Percentiles rank a stretch among this genome's conserved stretches.
Conservation (phyloP, 1,140 invertebrate genomes). For the Temnothorax nylanderi region DNA sequence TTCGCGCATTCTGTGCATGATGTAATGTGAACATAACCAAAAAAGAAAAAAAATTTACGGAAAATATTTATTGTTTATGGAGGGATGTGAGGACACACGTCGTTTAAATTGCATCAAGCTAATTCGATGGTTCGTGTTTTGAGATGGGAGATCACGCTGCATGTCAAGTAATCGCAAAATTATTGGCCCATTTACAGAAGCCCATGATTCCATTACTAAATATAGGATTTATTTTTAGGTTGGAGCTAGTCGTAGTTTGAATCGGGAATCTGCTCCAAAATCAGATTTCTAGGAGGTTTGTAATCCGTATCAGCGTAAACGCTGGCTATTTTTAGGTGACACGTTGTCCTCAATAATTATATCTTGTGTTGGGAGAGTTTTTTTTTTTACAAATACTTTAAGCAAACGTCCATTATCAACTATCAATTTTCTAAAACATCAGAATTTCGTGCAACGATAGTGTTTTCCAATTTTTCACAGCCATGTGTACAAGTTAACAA, state of each 20-base stretch:
- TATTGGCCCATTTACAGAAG: conserved; percentile 10
- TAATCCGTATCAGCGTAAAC: conserved; percentile 56
- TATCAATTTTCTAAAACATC: neutral
- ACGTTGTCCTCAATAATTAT: neutral
- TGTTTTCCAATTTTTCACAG: neutral
- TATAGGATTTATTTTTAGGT: conserved; percentile 84
- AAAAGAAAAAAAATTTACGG: conserved; percentile 50
- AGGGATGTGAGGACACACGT: conserved; percentile 47
- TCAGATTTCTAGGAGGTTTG: conserved; percentile 74
- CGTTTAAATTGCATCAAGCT: conserved; percentile 21
- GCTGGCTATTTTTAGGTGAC: conserved; percentile 26
- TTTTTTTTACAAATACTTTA: neutral
- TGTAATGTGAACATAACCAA: conserved; percentile 65
- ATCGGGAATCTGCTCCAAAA: conserved; percentile 72
- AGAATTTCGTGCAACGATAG: neutral
- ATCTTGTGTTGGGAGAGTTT: neutral
- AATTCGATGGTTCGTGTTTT: conserved; percentile 22
- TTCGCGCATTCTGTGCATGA: conserved; percentile 42
- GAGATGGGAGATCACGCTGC: conserved; percentile 45
- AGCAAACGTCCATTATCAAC: neutral
- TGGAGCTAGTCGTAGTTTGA: conserved; percentile 77
- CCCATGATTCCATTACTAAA: conserved; percentile 71
- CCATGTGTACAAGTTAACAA: neutral
- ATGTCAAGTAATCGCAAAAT: conserved; percentile 7
- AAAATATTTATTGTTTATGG: conserved; percentile 74